Evolutionary conservation across 2,797 vertebrate genomes (phyloP).

Genomic region (Pitangus sulphuratus): DNA sequence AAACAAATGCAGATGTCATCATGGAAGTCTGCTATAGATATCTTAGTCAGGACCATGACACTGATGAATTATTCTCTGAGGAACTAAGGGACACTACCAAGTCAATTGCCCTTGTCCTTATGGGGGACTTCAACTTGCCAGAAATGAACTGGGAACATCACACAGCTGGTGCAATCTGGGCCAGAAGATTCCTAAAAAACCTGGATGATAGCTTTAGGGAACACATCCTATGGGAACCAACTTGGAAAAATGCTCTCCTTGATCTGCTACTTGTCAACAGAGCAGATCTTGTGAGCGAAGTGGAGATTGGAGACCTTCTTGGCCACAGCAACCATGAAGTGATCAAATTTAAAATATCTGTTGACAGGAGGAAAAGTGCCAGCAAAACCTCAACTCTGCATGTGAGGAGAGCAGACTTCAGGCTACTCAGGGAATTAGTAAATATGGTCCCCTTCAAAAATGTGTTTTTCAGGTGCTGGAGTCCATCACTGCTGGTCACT

Average conservation of each 20-base stretch:
- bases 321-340: background rate
- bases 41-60: background rate
- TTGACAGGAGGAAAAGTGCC: background rate
- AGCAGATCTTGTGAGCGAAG: background rate
- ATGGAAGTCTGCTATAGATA: background rate
- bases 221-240: background rate
- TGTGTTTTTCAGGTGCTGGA: background rate
- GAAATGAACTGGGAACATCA: background rate
- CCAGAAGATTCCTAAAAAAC: background rate
- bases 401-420: background rate
- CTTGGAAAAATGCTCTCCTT: background rate
- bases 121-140: background rate
- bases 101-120: background rate
- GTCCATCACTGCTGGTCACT: background rate
- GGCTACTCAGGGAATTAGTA: background rate
- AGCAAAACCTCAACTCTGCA: background rate
- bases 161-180: background rate
- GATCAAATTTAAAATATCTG: background rate
- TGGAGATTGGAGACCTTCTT: background rate
- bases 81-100: background rate
- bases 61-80: background rate
- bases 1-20: background rate
- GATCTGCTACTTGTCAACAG: background rate
- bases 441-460: background rate
- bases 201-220: background rate